phyloP scores from a whole-genome alignment of 2,113 vertebrate species.

The Speoplatyrhinus poulsoni region DNA sequence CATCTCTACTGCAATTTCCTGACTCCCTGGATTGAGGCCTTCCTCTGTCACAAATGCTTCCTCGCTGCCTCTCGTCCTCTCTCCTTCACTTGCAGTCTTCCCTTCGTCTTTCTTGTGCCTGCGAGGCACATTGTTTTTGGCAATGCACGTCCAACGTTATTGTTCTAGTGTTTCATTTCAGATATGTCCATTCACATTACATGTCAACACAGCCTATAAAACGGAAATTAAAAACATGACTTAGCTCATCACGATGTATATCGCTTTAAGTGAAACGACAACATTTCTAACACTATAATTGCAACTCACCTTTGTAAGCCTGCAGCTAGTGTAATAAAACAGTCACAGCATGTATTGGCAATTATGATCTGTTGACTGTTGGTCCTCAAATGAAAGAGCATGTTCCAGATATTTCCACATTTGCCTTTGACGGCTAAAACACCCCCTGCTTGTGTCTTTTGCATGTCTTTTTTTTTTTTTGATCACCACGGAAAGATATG shows the following conservation, averaged over 20 bases:
- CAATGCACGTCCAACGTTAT: slow-evolving; percentile 9
- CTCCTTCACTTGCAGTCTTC: slow-evolving; percentile 14
- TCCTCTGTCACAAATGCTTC: slow-evolving; percentile 3
- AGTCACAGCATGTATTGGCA: neutral
- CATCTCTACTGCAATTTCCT: slow-evolving; percentile 39
- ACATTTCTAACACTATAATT: slow-evolving; percentile 17
- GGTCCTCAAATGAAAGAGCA: slow-evolving; percentile 37
- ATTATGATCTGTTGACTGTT: slow-evolving; percentile 19
- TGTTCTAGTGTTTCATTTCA: neutral
- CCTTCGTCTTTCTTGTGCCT: slow-evolving; percentile 36
- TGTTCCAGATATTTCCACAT: slow-evolving; percentile 32
- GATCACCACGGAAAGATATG: slow-evolving; percentile 7
- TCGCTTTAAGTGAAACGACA: slow-evolving; percentile 25
- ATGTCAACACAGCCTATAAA: no score
- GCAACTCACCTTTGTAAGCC: slow-evolving; percentile 22
- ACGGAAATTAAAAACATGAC: no score
- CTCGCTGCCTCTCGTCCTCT: slow-evolving; percentile 12
- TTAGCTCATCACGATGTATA: neutral
- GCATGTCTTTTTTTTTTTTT: neutral
- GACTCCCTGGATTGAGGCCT: slow-evolving; percentile 13
- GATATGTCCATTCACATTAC: no score
- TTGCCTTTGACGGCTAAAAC: slow-evolving; percentile 15
- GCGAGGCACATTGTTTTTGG: slow-evolving; percentile 32
- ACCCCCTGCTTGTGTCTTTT: neutral
- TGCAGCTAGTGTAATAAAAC: slow-evolving; percentile 14